Base-by-base conservation (phyloP, 2,113 vertebrate species). In the Chunga burmeisteri region DNA sequence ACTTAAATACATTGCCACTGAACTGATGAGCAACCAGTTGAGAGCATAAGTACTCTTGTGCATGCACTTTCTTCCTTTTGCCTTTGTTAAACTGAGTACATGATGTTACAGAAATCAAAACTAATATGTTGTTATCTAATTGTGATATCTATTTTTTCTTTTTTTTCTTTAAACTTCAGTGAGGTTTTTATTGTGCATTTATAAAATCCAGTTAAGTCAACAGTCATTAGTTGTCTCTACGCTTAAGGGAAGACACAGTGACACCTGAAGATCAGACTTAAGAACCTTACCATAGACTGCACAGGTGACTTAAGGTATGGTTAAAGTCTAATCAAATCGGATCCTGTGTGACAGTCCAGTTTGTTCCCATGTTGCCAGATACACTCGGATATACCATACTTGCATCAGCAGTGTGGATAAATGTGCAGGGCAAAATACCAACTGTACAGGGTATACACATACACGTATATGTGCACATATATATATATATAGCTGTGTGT, bases 391-490 rank as follows among this genome's bases (percentile, higher is more conserved):
- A 23, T 30, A 61, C 53, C n/a, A 53, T 26, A 22, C n/a, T 56
- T 62, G 16, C 40, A 55, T 50, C 23, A 73, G 34, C 30, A 42
- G 20, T 30, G n/a, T 27, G 36, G 61, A 40, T 62, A 91, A 49
- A 49, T 32, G 25, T 62, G 53, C 15, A 70, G 36, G 34, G 16
- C 53, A 56, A 59, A 80, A 86, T 1, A 32, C 13, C 58, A 32
- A 9, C 56, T 94, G 27, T 44, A 53, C 11, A 62, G n/a, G 58
- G 16, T 66, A 15, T 6, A 26, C 46, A 4, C 56, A 36, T 25
- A 25, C 9, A 7, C 47, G 1, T 47, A 1, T 67, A 1, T 36
- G 3, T 47, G 6, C 38, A 4, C 18, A 30, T 36, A 22, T 1
- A 66, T 13, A 46, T 3, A 38, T 22, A 30, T 23, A 13, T 52